Evolutionary conservation across 2,797 vertebrate species (phyloP).

Genomic region (Spinus pinus): DNA sequence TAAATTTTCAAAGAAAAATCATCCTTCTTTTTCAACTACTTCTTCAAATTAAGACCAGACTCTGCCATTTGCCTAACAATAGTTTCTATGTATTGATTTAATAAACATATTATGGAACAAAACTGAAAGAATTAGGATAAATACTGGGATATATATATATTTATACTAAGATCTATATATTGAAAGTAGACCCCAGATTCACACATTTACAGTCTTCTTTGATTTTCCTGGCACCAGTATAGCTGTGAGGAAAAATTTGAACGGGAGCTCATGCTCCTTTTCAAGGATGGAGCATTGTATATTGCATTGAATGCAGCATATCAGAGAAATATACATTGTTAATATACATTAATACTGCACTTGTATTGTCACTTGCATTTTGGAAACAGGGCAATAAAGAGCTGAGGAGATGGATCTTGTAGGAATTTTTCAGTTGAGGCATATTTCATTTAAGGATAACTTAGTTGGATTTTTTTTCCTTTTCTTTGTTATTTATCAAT

Average conservation of each 20-base stretch:
- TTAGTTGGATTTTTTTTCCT: neutral
- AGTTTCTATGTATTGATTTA: neutral
- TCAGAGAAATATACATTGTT: neutral
- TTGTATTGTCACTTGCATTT: neutral
- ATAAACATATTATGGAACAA: neutral
- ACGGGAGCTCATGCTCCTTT: neutral
- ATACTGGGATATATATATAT: neutral
- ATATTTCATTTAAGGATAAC: neutral
- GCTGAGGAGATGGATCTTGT: neutral
- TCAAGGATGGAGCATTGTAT: neutral
- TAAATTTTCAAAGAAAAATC: neutral
- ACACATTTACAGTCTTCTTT: neutral
- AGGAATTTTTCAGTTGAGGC: neutral
- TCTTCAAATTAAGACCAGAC: neutral
- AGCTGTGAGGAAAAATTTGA: neutral
- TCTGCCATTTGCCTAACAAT: neutral
- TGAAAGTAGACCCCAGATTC: neutral
- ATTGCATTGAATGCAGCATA: accelerated
- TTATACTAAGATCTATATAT: neutral
- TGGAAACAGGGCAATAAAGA: neutral
- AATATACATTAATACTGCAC: neutral
- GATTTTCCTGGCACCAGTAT: neutral
- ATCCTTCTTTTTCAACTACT: neutral
- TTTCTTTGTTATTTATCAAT: neutral
- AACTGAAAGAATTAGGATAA: neutral